Evolutionary conservation across 2,888 invertebrate species (phyloP).

Genomic region (Taphrorychus bicolor): DNA sequence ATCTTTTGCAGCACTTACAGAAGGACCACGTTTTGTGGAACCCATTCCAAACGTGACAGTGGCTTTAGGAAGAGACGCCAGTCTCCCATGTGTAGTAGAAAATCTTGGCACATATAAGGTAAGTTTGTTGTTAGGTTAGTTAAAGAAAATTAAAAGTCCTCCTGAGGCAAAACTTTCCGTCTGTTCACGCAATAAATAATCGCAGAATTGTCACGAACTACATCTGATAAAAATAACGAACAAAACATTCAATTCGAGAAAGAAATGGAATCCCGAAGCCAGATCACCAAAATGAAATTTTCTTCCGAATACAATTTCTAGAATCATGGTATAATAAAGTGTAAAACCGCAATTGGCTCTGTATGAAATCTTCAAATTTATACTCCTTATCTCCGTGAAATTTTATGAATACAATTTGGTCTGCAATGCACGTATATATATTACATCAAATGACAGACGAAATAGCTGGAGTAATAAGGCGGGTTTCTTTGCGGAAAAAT

Average conservation of each 20-base stretch:
- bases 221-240: background rate
- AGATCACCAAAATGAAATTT: conserved; percentile 13
- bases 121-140: conserved; percentile 48
- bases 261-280: background rate
- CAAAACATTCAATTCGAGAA: background rate
- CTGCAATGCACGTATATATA: conserved; percentile 38
- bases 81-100: conserved; percentile 88
- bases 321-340: conserved; percentile 23
- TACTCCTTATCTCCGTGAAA: conserved; percentile 35
- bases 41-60: conserved; percentile 93
- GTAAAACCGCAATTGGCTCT: conserved; percentile 33
- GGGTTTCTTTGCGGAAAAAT: conserved; percentile 37
- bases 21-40: conserved; percentile 87
- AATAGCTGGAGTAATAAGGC: conserved; percentile 37
- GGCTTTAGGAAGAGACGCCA: conserved; percentile 87
- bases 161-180: background rate
- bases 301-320: conserved; percentile 7
- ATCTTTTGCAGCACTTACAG: conserved; percentile 75
- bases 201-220: background rate
- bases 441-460: conserved; percentile 39
- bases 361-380: conserved; percentile 36
- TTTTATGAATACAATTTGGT: conserved; percentile 40
- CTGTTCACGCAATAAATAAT: background rate
- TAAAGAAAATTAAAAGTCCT: background rate
- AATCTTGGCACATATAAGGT: conserved; percentile 91